Conservation (phyloP, 2,888 invertebrate genomes). For the Lydus trimaculatus region DNA sequence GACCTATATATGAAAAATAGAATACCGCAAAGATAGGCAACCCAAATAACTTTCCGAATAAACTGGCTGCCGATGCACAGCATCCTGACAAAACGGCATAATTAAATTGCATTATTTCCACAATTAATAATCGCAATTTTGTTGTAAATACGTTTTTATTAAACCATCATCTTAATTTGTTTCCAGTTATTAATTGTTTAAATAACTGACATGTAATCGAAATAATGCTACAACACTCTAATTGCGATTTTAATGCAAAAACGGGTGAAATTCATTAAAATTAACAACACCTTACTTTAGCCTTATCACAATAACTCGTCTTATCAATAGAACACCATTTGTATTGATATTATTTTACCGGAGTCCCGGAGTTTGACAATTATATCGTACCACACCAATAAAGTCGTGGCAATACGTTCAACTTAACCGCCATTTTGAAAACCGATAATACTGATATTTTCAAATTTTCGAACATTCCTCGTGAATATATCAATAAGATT, state of each 20-base stretch:
- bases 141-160: neutral
- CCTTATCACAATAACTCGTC: neutral
- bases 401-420: constrained; percentile 9
- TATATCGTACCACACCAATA: constrained; percentile 19
- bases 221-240: neutral
- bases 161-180: neutral
- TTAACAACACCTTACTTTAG: neutral
- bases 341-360: neutral
- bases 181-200: neutral
- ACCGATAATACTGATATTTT: neutral
- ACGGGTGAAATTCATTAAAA: neutral
- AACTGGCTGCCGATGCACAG: constrained; percentile 70
- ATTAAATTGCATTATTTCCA: constrained; percentile 25
- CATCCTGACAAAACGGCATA: constrained; percentile 67
- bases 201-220: neutral
- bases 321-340: neutral
- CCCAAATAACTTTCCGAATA: constrained; percentile 71
- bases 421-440: neutral
- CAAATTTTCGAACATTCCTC: neutral
- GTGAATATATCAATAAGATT: no score
- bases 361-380: constrained; percentile 22
- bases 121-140: neutral
- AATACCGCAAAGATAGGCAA: constrained; percentile 54
- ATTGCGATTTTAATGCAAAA: neutral
- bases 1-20: constrained; percentile 16